Percentiles rank a stretch among this genome's conserved stretches.
These are phyloP conservation scores for Enteromius thamalakanensis DNA, from an alignment of 2,797 vertebrate genomes.

Conservation along the genomic window DNA sequence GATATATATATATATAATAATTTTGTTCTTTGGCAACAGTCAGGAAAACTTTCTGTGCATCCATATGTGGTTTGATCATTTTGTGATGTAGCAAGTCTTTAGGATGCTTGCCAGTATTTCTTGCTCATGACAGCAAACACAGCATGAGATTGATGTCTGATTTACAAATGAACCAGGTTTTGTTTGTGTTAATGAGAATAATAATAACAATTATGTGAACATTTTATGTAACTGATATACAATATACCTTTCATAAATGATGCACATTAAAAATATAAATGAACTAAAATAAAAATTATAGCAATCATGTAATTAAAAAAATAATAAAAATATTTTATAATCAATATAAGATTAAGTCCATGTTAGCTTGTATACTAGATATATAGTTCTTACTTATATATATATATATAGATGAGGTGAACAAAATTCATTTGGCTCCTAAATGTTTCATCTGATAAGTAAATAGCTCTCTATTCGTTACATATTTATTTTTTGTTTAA, in stretches of 20 bases:
- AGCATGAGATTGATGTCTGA: neutral
- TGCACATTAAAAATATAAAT: neutral
- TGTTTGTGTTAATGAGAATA: neutral
- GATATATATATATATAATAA: too few species aligned
- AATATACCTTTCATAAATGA: neutral
- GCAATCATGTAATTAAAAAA: neutral
- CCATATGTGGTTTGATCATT: neutral
- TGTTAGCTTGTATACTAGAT: too few species aligned
- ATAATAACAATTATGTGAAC: neutral
- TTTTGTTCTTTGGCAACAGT: neutral
- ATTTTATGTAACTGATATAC: neutral
- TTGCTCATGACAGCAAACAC: neutral
- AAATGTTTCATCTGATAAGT: neutral
- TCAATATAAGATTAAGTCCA: too few species aligned
- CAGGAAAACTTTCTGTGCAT: neutral
- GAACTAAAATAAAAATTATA: too few species aligned
- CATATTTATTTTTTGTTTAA: neutral
- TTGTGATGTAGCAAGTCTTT: neutral
- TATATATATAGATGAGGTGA: too few species aligned
- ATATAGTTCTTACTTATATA: too few species aligned
- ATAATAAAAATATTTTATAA: too few species aligned
- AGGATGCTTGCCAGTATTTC: neutral
- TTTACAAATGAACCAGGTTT: neutral
- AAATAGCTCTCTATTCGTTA: neutral
- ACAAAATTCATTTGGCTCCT: neutral